A percentile compares a stretch with the other conserved stretches of the same genome.
phyloP scores from a whole-genome alignment of 2,113 vertebrate genomes.

The Cyprinus carpio region DNA sequence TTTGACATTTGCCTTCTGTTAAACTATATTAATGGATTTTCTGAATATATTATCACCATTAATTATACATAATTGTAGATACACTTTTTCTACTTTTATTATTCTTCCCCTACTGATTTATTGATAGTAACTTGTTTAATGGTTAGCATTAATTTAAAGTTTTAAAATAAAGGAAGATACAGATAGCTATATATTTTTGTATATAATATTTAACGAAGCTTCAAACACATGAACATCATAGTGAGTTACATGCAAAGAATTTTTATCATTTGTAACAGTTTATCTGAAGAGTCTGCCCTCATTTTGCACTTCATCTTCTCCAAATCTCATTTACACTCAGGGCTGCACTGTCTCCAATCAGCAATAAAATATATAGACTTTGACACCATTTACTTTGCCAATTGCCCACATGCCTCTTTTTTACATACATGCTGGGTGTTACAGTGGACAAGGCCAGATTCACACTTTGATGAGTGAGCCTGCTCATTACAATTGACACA shows the following conservation, averaged over 20 bases:
- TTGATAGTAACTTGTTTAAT: neutral
- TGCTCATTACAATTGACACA: constrained; percentile 70
- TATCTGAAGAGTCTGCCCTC: neutral
- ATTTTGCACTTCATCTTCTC: constrained; percentile 27
- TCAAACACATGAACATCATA: neutral
- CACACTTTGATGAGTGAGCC: constrained; percentile 77
- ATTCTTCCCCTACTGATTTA: neutral
- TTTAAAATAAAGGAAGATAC: neutral
- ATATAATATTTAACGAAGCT: neutral
- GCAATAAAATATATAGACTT: constrained; percentile 76
- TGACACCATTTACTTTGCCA: constrained; percentile 77
- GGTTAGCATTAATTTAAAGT: neutral
- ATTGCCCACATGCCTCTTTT: constrained; percentile 67
- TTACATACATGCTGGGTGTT: constrained; percentile 63
- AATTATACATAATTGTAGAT: too few species aligned
- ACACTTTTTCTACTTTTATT: too few species aligned
- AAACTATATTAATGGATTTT: neutral
- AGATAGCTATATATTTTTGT: neutral
- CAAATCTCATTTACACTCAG: constrained; percentile 44
- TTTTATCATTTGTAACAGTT: neutral
- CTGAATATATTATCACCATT: neutral
- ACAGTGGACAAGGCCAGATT: constrained; percentile 72
- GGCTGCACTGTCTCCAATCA: constrained; percentile 64
- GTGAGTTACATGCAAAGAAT: neutral
- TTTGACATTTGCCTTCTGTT: neutral